A percentile compares a stretch with the other conserved stretches of the same genome.
These are phyloP conservation scores for Agrypnus murinus DNA, from an alignment of 2,888 invertebrate species.

Conservation along the genomic window DNA sequence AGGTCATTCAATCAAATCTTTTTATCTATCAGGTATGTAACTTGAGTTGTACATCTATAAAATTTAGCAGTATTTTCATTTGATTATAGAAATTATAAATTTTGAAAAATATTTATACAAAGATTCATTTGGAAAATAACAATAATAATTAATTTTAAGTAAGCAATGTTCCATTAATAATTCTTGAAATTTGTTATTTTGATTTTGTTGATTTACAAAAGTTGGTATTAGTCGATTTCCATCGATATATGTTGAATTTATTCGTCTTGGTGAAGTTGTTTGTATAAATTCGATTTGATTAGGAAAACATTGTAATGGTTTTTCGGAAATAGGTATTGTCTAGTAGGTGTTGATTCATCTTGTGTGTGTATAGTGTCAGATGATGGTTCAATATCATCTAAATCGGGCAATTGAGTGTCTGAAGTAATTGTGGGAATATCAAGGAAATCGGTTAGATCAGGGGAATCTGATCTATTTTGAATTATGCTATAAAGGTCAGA, in stretches of 20 bases:
- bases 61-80: too few species aligned
- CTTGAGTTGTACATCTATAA: too few species aligned
- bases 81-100: too few species aligned
- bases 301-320: not conserved
- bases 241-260: not conserved
- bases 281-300: not conserved
- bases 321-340: constrained; percentile 1
- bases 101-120: too few species aligned
- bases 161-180: constrained; percentile 1
- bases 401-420: not conserved
- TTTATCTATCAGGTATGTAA: too few species aligned
- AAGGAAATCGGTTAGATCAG: not conserved
- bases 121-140: too few species aligned
- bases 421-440: not conserved
- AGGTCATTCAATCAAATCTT: too few species aligned
- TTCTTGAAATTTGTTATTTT: not conserved
- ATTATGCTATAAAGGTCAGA: not conserved
- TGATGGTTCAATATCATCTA: not conserved
- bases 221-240: too few species aligned
- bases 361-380: not conserved
- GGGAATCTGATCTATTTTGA: not conserved
- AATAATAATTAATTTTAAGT: not conserved
- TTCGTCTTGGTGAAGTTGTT: not conserved
- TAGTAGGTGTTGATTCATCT: not conserved
- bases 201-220: not conserved